A percentile compares a stretch with the other conserved stretches of the same genome.
Evolutionary conservation across 2,113 vertebrate species (phyloP).

Genomic region (Myotis davidii): DNA sequence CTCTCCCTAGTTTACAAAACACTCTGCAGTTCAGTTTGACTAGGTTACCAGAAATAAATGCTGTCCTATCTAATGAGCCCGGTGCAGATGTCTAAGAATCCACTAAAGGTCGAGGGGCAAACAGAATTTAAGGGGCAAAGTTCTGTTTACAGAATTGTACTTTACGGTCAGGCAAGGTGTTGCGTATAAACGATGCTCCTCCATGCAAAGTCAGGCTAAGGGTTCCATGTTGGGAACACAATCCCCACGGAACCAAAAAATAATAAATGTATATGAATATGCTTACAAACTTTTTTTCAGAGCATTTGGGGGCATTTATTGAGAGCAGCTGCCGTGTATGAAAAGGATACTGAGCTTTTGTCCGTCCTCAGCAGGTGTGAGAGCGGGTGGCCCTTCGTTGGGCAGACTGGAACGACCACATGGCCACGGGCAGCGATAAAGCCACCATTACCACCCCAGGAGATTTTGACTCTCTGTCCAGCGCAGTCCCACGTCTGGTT

Average conservation of each 20-base stretch:
- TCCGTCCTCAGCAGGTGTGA: neutral
- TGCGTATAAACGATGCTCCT: neutral
- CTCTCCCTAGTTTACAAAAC: neutral
- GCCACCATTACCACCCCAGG: conserved; percentile 71
- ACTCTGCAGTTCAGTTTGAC: neutral
- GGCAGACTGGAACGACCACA: conserved; percentile 69
- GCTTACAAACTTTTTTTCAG: neutral
- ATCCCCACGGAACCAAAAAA: neutral
- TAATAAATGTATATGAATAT: neutral
- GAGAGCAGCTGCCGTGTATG: neutral
- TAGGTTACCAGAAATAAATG: neutral
- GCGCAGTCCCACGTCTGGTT: neutral
- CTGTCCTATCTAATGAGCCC: neutral
- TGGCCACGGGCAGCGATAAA: conserved; percentile 65
- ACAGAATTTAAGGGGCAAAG: neutral
- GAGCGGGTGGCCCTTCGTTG: neutral
- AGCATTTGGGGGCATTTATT: conserved; percentile 59
- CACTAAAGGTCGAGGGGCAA: neutral
- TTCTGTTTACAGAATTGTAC: neutral
- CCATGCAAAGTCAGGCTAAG: neutral
- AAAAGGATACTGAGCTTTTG: neutral
- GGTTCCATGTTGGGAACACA: neutral
- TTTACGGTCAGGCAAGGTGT: neutral
- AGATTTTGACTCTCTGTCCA: neutral
- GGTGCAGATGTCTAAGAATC: neutral